These are phyloP conservation scores for Cenopis cana DNA, from an alignment of 2,888 invertebrate genomes.

Conservation along the genomic window DNA sequence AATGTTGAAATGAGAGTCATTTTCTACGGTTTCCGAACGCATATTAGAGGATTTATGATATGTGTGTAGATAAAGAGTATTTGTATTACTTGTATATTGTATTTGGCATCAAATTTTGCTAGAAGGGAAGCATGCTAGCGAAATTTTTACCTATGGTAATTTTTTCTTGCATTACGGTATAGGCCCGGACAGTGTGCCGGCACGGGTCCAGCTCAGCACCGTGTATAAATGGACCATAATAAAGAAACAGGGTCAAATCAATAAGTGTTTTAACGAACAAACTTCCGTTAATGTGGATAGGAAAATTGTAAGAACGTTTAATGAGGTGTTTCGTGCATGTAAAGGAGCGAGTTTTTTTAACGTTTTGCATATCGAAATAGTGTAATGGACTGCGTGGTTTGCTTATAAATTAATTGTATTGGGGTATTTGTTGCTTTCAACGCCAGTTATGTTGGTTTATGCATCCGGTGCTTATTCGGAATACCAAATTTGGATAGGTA, in stretches of 20 bases:
- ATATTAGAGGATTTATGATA: no score
- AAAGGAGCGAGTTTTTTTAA: constrained; percentile 58
- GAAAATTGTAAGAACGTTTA: constrained; percentile 69
- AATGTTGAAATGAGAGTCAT: no score
- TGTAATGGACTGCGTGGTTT: constrained; percentile 56
- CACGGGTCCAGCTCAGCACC: no score
- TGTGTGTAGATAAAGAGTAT: no score
- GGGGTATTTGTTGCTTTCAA: constrained; percentile 68
- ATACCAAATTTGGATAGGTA: constrained; percentile 62
- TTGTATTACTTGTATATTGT: no score
- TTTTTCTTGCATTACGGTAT: no score
- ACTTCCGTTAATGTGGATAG: constrained; percentile 48
- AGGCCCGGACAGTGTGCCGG: no score
- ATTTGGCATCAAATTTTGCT: no score
- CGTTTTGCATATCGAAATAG: constrained; percentile 61
- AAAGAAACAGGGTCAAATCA: constrained; percentile 9
- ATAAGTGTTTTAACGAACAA: constrained; percentile 23
- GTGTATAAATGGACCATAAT: no score
- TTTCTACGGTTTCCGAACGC: no score
- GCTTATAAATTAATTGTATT: constrained; percentile 69
- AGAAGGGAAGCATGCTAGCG: no score
- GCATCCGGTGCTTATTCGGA: constrained; percentile 66
- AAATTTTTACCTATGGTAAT: no score
- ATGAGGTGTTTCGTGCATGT: constrained; percentile 71
- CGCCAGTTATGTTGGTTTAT: constrained; percentile 59